Conservation (phyloP, 2,888 invertebrate species). For the Diogma glabrata region DNA sequence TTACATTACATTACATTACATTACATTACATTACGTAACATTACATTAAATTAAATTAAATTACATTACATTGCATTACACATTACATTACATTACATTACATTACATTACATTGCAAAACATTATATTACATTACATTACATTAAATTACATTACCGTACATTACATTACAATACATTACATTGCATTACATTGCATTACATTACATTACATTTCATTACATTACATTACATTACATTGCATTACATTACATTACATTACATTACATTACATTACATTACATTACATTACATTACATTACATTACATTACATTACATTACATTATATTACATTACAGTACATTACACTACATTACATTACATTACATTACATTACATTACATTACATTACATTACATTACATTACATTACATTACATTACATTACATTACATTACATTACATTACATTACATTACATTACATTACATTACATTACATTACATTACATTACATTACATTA, state of each 20-base stretch:
- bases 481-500: background rate
- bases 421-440: background rate
- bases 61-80: background rate
- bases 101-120: background rate
- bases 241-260: background rate
- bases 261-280: background rate
- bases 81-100: background rate
- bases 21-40: background rate
- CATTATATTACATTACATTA: background rate
- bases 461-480: background rate
- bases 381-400: background rate
- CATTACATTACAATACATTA: background rate
- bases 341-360: slow-evolving; percentile 3
- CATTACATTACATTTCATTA: background rate
- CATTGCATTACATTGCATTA: background rate
- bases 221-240: background rate
- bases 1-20: background rate
- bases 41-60: background rate
- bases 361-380: background rate
- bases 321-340: slow-evolving; percentile 1
- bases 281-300: background rate
- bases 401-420: background rate
- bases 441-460: background rate
- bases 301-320: slow-evolving; percentile 2
- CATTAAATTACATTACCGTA: background rate